Evolutionary conservation across 2,797 vertebrate species (phyloP), one percentile per base, ranked within the genome.

Genomic region (Gadopsis bispinosus): DNA sequence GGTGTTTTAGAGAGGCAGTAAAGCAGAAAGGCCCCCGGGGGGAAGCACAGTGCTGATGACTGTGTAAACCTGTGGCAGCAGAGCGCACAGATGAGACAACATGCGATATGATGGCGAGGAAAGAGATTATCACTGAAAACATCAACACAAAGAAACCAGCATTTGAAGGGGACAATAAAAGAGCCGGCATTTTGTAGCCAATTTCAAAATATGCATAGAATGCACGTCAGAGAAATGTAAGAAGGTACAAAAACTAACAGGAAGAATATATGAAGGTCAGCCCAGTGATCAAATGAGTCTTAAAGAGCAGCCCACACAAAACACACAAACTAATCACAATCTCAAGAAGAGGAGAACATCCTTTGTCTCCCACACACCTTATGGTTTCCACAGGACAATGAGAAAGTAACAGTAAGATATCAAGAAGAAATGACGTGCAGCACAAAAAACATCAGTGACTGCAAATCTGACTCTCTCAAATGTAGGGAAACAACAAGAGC

Each of bases 1-100:
- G 79, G 83, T 89, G 87, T 85, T 85, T 64, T 33, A 69, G 37
- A 80, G 72, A 81, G 47, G 65, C 80, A 73, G 65, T 58, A 69
- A 86, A 84, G 72, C 65, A 80, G 70, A 73, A 66, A 65, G 39
- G 14, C 51, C 33, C 43, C 33, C 43, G 14, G 55, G 16, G 74
- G 63, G 13, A 73, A 68, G 14, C 51, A 60, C 5, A 1, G 37
- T 65, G 12, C 67, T 4, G n/a, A 69, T 65, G 72, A 56, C 54
- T 47, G 58, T 55, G 71, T 73, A 47, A 81, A 80, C 78, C 47
- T 72, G 63, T 51, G 39, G 62, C 72, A 1, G 62, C 72, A 2
- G 1, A 41, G 62, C 47, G 66, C 43, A 22, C 33, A 80, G 39
- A 69, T 68, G 47, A 54, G 9, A 58, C 45, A 33, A 53, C 41